These are phyloP conservation scores for Mormoops blainvillei DNA, from an alignment of 2,113 vertebrate genomes.

Conservation along the genomic window DNA sequence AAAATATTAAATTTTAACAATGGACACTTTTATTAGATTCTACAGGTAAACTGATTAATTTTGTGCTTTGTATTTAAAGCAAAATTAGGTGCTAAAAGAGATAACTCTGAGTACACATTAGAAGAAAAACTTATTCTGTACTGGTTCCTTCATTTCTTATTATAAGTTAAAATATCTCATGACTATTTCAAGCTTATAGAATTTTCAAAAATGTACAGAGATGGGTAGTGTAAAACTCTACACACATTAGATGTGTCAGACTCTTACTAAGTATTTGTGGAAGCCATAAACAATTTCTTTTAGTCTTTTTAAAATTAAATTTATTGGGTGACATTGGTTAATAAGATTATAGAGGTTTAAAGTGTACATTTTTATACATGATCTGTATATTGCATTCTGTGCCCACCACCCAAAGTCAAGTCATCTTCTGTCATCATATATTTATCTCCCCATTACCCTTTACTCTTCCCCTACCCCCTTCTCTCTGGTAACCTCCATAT, in stretches of 20 bases:
- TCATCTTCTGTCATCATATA: not conserved
- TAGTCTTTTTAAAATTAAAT: not conserved
- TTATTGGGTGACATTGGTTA: not conserved
- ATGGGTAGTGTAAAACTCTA: slow-evolving; percentile 46
- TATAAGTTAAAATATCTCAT: not conserved
- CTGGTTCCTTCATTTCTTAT: not conserved
- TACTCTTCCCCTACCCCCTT: not conserved
- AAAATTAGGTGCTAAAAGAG: not conserved
- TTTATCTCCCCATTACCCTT: not conserved
- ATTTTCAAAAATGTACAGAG: slow-evolving; percentile 50
- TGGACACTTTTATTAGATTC: not conserved
- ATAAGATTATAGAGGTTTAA: not conserved
- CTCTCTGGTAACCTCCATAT: not conserved
- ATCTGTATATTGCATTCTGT: not conserved
- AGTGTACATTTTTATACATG: not conserved
- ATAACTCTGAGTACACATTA: not conserved
- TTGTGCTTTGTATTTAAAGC: slow-evolving; percentile 20
- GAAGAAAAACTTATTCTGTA: not conserved
- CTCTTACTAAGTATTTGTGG: slow-evolving; percentile 24
- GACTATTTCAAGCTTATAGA: slow-evolving; percentile 55
- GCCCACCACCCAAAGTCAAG: not conserved
- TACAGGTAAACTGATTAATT: slow-evolving; percentile 22
- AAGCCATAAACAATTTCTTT: not conserved
- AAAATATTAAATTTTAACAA: not conserved
- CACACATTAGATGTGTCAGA: slow-evolving; percentile 13